A percentile compares a stretch with the other conserved stretches of the same genome.
These are phyloP conservation scores for Phaonia tiefii DNA, from an alignment of 2,888 invertebrate species.

Conservation along the genomic window DNA sequence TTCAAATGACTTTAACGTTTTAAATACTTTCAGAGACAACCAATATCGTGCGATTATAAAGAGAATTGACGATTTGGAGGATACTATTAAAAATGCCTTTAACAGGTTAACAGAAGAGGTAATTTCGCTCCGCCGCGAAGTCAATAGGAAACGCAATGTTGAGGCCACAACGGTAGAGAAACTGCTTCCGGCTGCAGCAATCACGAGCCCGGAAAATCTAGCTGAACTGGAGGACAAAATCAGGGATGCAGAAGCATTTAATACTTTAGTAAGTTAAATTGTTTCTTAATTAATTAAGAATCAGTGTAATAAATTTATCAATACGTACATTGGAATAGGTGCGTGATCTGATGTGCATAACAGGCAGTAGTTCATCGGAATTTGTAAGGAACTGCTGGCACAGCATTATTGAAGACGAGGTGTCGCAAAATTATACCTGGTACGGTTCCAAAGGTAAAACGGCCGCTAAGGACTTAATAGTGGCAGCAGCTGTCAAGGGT, in stretches of 20 bases:
- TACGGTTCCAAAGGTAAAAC: too few species aligned
- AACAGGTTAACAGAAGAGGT: background rate
- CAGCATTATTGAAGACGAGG: background rate
- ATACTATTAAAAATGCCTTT: slow-evolving; percentile 8
- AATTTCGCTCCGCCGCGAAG: slow-evolving; percentile 9
- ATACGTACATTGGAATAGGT: slow-evolving; percentile 1
- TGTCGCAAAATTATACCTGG: background rate
- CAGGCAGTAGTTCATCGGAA: background rate
- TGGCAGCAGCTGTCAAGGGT: background rate
- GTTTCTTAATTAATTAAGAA: background rate
- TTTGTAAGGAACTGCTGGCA: background rate
- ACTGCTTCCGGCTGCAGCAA: background rate
- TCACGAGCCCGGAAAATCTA: background rate
- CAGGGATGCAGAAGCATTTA: background rate
- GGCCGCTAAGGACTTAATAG: background rate
- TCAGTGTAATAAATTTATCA: slow-evolving; percentile 7
- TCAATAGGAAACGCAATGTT: background rate
- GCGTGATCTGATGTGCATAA: background rate
- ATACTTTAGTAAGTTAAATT: slow-evolving; percentile 4
- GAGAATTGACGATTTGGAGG: background rate
- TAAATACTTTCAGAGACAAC: slow-evolving; percentile 5
- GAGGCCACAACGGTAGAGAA: background rate
- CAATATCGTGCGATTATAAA: slow-evolving; percentile 2
- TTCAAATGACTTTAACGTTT: background rate
- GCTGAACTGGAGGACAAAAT: background rate